Evolutionary conservation across 2,113 vertebrate genomes (phyloP).

Genomic region (Xiphophorus couchianus): DNA sequence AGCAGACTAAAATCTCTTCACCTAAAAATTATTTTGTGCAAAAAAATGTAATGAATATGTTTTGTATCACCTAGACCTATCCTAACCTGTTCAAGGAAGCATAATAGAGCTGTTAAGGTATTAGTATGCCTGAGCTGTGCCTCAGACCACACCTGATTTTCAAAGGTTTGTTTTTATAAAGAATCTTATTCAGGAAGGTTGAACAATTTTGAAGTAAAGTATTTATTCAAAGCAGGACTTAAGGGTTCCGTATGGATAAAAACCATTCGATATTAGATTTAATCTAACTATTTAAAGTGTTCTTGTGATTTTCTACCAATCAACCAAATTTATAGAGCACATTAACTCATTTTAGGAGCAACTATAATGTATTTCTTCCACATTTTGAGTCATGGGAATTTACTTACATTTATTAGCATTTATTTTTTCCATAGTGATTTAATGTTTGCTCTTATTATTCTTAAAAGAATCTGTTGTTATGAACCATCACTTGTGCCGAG

Average conservation of each 20-base stretch:
- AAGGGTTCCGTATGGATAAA: background rate
- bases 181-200: background rate
- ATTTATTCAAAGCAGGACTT: background rate
- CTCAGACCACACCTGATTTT: background rate
- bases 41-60: too few species aligned
- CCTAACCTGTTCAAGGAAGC: too few species aligned
- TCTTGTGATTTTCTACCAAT: background rate
- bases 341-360: background rate
- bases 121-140: background rate
- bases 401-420: too few species aligned
- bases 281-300: background rate
- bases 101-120: too few species aligned
- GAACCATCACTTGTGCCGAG: conserved; percentile 1
- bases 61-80: too few species aligned
- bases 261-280: background rate
- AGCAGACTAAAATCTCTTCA: too few species aligned
- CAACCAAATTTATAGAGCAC: background rate
- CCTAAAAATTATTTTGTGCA: too few species aligned
- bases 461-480: background rate
- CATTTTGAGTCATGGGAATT: too few species aligned
- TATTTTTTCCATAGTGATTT: background rate
- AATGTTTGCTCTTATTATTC: background rate
- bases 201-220: background rate
- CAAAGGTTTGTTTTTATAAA: background rate
- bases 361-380: too few species aligned